A percentile compares a stretch with the other conserved stretches of the same genome.
Evolutionary conservation across 1,140 invertebrate genomes (phyloP).

Genomic region (Aphelinus certus): DNA sequence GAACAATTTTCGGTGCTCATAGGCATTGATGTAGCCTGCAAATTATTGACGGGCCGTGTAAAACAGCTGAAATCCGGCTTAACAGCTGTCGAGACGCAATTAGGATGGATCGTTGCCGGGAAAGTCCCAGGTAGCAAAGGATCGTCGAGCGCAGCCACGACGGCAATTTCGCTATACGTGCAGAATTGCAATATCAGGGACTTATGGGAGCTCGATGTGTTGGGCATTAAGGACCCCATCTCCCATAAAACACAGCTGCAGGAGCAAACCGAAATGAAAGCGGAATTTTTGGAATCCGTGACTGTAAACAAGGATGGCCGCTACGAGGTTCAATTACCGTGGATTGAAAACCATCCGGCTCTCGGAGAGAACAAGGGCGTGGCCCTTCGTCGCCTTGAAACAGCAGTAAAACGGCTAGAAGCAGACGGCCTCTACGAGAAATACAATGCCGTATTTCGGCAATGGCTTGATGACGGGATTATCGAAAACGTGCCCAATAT

Average conservation of each 20-base stretch:
- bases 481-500: slow-evolving; percentile 35
- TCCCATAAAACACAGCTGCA: slow-evolving; percentile 40
- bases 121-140: not conserved
- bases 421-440: not conserved
- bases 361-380: slow-evolving; percentile 36
- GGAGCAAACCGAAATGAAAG: not conserved
- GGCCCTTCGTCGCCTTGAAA: not conserved
- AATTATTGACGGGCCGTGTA: not conserved
- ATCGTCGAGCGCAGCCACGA: not conserved
- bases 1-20: slow-evolving; percentile 45
- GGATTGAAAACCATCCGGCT: slow-evolving; percentile 8
- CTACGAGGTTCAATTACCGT: slow-evolving; percentile 13
- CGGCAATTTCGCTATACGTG: not conserved
- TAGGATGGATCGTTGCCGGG: slow-evolving; percentile 1
- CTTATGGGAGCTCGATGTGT: slow-evolving; percentile 54
- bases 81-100: not conserved
- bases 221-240: slow-evolving; percentile 54
- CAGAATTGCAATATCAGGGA: slow-evolving; percentile 35
- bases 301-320: slow-evolving; percentile 14
- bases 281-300: not conserved
- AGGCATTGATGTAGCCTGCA: slow-evolving; percentile 48
- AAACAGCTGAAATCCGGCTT: not conserved
- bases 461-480: slow-evolving; percentile 23
- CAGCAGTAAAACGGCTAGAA: not conserved
- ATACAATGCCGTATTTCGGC: not conserved